phyloP scores from a whole-genome alignment of 2,113 vertebrate species.

The Myotis yumanensis region DNA sequence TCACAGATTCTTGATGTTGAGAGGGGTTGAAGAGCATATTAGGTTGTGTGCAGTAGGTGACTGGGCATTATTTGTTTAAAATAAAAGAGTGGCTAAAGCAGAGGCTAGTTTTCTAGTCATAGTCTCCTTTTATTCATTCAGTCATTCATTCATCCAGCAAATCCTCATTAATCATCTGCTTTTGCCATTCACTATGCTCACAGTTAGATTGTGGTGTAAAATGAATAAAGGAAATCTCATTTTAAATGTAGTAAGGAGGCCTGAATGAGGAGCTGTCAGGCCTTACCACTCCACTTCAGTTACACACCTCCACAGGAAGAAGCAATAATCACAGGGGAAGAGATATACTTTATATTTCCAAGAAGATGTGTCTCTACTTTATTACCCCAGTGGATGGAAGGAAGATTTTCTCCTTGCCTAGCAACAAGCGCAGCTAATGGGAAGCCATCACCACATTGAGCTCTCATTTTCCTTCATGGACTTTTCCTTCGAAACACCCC shows the following conservation, averaged over 20 bases:
- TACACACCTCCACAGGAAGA: background rate
- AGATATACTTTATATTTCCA: background rate
- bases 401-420: background rate
- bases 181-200: background rate
- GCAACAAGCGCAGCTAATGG: background rate
- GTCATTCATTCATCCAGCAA: slow-evolving; percentile 13
- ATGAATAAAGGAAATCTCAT: background rate
- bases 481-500: background rate
- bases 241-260: background rate
- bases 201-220: background rate
- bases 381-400: background rate
- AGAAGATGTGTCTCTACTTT: background rate
- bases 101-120: slow-evolving; percentile 33
- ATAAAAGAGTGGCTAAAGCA: background rate
- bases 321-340: background rate
- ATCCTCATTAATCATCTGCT: background rate
- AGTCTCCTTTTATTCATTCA: slow-evolving; percentile 28
- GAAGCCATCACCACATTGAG: background rate
- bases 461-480: background rate
- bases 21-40: background rate
- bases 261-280: background rate
- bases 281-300: background rate
- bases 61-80: background rate
- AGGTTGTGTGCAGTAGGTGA: background rate
- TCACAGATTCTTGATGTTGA: background rate